Evolutionary conservation across 1,140 invertebrate species (phyloP), one percentile per base, ranked within the genome.

Genomic region (Drosophila paulistorum): DNA sequence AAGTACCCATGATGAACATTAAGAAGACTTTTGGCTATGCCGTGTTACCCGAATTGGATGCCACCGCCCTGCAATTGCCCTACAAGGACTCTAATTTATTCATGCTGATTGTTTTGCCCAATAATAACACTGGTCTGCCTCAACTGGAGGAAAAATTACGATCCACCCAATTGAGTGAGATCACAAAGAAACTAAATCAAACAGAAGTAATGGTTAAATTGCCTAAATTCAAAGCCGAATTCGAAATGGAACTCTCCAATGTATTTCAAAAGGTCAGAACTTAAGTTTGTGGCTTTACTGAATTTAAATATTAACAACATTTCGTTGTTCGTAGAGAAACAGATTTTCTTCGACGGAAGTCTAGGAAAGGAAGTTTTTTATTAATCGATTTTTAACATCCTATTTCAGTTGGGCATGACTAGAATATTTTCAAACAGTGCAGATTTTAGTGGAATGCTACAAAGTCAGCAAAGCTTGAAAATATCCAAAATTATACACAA

Each of bases 201-300:
- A 74, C 68, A 0, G 86, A 94, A 68, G 92, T 95, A 3, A 42
- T 91, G 1, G 79, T 96, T 0, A 93, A 85, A 23, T 51, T 96
- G 30, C 95, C 95, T 1, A 94, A 94, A 80, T 95, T 96, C 82
- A 94, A 94, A 78, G 93, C 95, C 2, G 94, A 95, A 82, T 93
- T 93, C 35, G 77, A 81, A 37, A 84, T 94, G 1, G 79, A 95
- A 55, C 81, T 96, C 10, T 92, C 90, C 7, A 65, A 92, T 1
- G 75, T 93, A 26, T 92, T 96, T 48, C 3, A 82, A 51, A 79
- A 93, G 83, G 94, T 95, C 72, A 90, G 48, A 39, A 37, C 11
- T 7, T n/a, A n/a, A n/a, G n/a, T n/a, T n/a, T n/a, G n/a, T n/a
- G n/a, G n/a, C n/a, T n/a, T 30, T 1, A 7, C 30, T 1, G 2